Evolutionary conservation across 2,113 vertebrate species (phyloP).

Genomic region (Tetraodon nigroviridis): DNA sequence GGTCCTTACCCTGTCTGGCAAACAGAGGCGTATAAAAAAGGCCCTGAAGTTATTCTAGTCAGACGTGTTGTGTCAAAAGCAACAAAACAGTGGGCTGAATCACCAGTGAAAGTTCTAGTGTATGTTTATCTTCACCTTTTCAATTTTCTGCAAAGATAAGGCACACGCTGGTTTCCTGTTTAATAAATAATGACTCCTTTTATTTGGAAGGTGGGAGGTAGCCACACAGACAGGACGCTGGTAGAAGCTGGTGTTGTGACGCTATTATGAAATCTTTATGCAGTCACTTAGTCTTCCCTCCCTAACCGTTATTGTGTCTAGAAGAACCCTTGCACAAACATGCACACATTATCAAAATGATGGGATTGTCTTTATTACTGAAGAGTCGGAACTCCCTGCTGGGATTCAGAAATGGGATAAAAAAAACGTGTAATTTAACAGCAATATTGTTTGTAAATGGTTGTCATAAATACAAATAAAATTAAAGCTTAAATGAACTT

Average conservation of each 20-base stretch:
- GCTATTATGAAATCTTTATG: conserved; percentile 9
- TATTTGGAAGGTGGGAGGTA: conserved; percentile 18
- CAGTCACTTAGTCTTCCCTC: not conserved
- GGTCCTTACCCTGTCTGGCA: conserved; percentile 3
- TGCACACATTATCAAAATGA: too few relatives aligned
- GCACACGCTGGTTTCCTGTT: conserved; percentile 6
- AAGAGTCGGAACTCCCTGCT: too few relatives aligned
- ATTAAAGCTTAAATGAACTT: too few relatives aligned
- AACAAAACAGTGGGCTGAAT: conserved; percentile 10
- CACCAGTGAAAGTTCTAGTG: conserved; percentile 3
- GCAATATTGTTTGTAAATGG: too few relatives aligned
- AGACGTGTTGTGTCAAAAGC: not conserved
- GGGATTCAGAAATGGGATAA: too few relatives aligned
- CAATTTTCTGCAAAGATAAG: conserved; percentile 22
- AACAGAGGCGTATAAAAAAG: conserved; percentile 1
- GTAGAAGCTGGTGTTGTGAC: conserved; percentile 1
- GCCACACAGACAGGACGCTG: conserved; percentile 4
- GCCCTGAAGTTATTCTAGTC: conserved; percentile 9
- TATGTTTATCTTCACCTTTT: conserved; percentile 33
- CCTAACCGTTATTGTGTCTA: too few relatives aligned
- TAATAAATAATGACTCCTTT: conserved; percentile 35
- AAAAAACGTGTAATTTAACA: too few relatives aligned
- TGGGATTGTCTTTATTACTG: too few relatives aligned
- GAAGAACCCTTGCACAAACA: too few relatives aligned
- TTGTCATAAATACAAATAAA: too few relatives aligned